phyloP scores from a whole-genome alignment of 2,888 invertebrate species.

The Pandemis corylana region DNA sequence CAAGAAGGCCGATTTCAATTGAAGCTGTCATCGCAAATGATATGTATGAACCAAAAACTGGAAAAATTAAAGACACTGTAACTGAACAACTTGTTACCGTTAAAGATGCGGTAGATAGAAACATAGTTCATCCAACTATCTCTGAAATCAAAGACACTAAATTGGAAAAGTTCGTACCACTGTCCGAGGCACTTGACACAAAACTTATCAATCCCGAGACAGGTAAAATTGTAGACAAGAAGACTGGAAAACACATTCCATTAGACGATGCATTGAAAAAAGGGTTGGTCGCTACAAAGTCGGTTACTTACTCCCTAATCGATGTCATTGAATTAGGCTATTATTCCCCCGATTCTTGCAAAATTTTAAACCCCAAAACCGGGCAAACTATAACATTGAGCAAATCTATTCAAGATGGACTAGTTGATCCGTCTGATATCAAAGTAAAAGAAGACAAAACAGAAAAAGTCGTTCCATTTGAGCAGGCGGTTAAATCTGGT shows the following conservation, averaged over 20 bases:
- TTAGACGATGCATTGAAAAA: constrained; percentile 89
- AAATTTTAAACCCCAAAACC: constrained; percentile 90
- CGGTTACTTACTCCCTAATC: constrained; percentile 88
- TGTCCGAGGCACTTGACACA: constrained; percentile 89
- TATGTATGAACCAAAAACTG: constrained; percentile 88
- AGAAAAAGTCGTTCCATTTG: constrained; percentile 87
- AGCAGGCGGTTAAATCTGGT: constrained; percentile 88
- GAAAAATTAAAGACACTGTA: constrained; percentile 89
- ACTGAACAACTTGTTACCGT: constrained; percentile 89
- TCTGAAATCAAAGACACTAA: constrained; percentile 92
- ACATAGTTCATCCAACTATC: constrained; percentile 92
- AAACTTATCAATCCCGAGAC: constrained; percentile 88
- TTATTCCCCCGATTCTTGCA: constrained; percentile 89
- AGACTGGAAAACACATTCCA: constrained; percentile 88
- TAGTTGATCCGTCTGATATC: constrained; percentile 89
- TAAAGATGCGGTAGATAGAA: constrained; percentile 90
- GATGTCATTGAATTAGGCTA: constrained; percentile 91
- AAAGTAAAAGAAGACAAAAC: constrained; percentile 90
- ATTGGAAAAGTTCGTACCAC: constrained; percentile 88
- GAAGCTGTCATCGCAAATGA: constrained; percentile 90
- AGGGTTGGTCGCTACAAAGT: constrained; percentile 89
- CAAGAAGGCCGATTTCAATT: constrained; percentile 90
- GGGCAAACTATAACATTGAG: constrained; percentile 90
- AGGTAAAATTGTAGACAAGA: constrained; percentile 90
- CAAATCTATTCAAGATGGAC: constrained; percentile 89